phyloP scores from a whole-genome alignment of 2,888 invertebrate species.

The Cacoxenus indagator region DNA sequence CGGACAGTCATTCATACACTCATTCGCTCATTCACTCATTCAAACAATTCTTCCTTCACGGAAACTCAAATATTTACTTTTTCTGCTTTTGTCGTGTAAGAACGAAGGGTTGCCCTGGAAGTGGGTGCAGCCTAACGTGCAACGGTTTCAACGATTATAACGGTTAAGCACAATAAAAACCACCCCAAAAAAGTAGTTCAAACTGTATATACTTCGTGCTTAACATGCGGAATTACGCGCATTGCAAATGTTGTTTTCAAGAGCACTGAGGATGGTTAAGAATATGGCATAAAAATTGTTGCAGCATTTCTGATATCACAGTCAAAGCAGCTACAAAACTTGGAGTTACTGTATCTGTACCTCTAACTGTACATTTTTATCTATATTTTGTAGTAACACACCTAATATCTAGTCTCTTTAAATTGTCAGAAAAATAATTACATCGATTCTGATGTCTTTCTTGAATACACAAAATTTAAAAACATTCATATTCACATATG shows the following conservation, averaged over 20 bases:
- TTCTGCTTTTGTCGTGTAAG: slow-evolving; percentile 26
- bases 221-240: slow-evolving; percentile 4
- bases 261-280: not conserved
- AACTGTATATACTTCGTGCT: not conserved
- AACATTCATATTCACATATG: too few species aligned
- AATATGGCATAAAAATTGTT: not conserved
- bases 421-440: too few species aligned
- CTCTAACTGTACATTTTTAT: too few species aligned
- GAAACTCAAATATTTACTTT: slow-evolving; percentile 49
- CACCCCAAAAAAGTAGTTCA: not conserved
- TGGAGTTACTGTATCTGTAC: not conserved
- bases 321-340: not conserved
- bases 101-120: slow-evolving; percentile 1
- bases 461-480: too few species aligned
- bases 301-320: too few species aligned
- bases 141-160: slow-evolving; percentile 34
- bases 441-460: too few species aligned
- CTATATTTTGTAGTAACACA: too few species aligned
- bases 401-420: too few species aligned
- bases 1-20: not conserved
- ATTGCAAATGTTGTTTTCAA: slow-evolving; percentile 11
- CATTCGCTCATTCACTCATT: slow-evolving; percentile 34
- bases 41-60: slow-evolving; percentile 35
- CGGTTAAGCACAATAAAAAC: slow-evolving; percentile 39
- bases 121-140: slow-evolving; percentile 51